Conservation (phyloP, 2,113 vertebrate species). For the Fregetta grallaria region DNA sequence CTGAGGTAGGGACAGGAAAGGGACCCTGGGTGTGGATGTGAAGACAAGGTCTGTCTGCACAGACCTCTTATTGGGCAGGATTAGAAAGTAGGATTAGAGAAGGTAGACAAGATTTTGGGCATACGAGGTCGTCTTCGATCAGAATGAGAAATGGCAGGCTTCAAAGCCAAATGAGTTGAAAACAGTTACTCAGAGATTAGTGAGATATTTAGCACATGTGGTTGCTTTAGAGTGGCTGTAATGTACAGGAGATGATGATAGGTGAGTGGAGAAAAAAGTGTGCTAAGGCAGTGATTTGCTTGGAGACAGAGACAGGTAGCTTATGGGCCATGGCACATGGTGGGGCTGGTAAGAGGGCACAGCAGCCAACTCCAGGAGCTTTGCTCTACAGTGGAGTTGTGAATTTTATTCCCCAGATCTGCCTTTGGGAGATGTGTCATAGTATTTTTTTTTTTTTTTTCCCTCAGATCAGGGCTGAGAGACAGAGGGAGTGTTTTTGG, state of each 20-base stretch:
- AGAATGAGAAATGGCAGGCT: not conserved
- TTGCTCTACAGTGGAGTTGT: fast-evolving
- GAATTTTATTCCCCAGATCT: not conserved
- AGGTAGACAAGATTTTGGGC: not conserved
- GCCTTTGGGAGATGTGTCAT: not conserved
- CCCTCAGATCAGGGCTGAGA: not conserved
- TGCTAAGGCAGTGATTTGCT: not conserved
- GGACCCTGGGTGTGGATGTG: not conserved
- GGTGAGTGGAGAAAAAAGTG: not conserved
- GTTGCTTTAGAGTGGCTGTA: not conserved
- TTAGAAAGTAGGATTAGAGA: not conserved
- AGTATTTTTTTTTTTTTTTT: not conserved
- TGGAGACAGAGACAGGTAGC: not conserved
- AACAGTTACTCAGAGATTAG: not conserved
- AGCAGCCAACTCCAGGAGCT: not conserved
- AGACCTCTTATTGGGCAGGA: not conserved
- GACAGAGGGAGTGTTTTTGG: not conserved
- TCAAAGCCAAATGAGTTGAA: not conserved
- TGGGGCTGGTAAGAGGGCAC: not conserved
- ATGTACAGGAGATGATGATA: not conserved
- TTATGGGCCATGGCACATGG: fast-evolving
- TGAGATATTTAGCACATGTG: not conserved
- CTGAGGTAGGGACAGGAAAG: not conserved
- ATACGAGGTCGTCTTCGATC: not conserved
- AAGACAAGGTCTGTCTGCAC: not conserved